These are phyloP conservation scores for Phyllostomus discolor DNA, from an alignment of 2,113 vertebrate genomes.

Conservation along the genomic window DNA sequence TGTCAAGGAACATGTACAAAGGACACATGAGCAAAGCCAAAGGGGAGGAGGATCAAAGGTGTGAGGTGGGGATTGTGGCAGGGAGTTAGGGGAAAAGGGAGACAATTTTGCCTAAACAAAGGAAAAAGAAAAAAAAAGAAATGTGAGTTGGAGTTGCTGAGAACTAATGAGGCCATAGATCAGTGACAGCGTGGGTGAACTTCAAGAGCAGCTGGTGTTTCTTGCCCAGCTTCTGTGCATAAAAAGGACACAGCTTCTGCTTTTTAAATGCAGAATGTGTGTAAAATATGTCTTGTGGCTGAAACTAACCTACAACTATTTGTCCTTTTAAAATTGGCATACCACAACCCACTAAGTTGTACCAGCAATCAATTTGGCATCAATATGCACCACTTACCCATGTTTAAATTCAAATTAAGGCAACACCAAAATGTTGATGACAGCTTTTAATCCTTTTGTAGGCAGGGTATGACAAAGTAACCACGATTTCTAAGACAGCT, in stretches of 20 bases:
- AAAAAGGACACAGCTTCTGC: neutral
- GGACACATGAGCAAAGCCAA: no score
- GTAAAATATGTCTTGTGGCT: neutral
- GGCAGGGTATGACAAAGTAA: no score
- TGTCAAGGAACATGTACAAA: no score
- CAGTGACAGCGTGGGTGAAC: no score
- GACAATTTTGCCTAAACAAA: no score
- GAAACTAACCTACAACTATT: neutral
- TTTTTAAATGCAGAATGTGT: neutral
- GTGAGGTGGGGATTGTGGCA: no score
- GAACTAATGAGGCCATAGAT: neutral
- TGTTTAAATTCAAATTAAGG: neutral
- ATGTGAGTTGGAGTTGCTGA: neutral
- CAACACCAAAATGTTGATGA: neutral
- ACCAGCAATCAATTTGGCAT: neutral
- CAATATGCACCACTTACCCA: neutral
- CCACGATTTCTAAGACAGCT: no score
- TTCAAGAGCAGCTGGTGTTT: neutral
- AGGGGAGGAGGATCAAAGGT: no score
- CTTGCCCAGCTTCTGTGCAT: neutral
- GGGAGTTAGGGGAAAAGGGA: no score
- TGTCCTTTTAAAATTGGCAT: neutral
- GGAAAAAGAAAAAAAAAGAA: neutral
- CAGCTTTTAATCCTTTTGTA: neutral
- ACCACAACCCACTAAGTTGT: neutral